Base-by-base conservation (phyloP, 2,888 invertebrate genomes). In the Reticulitermes lucifugus region DNA sequence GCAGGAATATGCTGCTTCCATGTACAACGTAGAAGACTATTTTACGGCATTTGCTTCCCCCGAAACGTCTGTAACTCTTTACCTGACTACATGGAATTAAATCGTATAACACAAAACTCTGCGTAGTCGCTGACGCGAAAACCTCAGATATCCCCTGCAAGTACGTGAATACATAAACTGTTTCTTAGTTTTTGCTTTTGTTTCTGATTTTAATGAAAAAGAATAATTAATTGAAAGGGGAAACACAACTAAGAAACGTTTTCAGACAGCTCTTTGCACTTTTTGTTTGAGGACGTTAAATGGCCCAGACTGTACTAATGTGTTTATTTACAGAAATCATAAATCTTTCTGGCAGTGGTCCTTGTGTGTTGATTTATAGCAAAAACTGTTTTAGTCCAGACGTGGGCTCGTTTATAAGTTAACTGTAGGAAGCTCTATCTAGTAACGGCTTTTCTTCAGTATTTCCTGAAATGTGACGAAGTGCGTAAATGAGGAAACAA, bases 381-480 rank as follows among this genome's bases (percentile, higher is more conserved):
- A 73, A 73, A 73, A 73, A 73, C 29, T 71, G 29, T 6, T 35
- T 70, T 2, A 12, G 41, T 73, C 70, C 70, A n/a, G 70, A n/a
- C 6, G 14, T 29, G 46, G 46, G 5, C 73, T 73, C 73, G 41
- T 25, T 70, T 70, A 3, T n/a, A 70, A 70, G 73, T 73, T 35
- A 73, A 41, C 25, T 29, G 71, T 21, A 60, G 60, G 60, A 60
- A 60, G 60, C 21, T 21, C 1, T 71, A 71, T n/a, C 71, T 29
- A 29, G 25, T 29, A 3, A 71, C 25, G 71, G n/a, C 71, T 25
- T 35, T 71, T 25, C 12, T 9, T 46, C 9, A 46, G 46, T 6
- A 46, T 46, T 46, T 46, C 35, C 51, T 51, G 79, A 79, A 79
- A 79, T 79, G 79, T 79, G 79, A 79, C 55, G 79, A 79, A 79